Conservation (phyloP, 2,888 invertebrate species). For the Diadegma fenestrale region DNA sequence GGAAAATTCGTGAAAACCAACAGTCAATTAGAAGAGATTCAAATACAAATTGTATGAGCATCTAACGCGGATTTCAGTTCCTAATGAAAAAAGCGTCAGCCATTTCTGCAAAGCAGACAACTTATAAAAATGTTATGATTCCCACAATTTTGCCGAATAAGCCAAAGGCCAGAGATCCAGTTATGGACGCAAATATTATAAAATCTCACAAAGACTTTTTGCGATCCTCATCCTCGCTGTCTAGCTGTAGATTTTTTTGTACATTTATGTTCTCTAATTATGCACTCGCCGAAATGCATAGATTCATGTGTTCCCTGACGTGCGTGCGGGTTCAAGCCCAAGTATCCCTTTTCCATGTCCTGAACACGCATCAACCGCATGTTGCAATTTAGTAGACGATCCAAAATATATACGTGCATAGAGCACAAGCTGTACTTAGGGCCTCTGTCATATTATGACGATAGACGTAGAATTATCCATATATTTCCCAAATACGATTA, state of each 20-base stretch:
- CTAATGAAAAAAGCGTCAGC: background rate
- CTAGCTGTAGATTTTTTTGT: background rate
- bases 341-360: background rate
- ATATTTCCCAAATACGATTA: slow-evolving; percentile 7
- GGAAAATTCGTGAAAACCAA: background rate
- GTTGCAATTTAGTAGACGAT: background rate
- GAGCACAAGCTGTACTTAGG: background rate
- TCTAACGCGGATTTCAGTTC: background rate
- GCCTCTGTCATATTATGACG: slow-evolving; percentile 7
- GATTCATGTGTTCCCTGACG: background rate
- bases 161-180: too few relatives aligned
- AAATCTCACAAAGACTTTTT: too few relatives aligned
- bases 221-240: too few relatives aligned
- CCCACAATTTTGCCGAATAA: background rate
- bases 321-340: background rate
- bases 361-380: background rate
- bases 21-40: background rate
- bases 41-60: background rate
- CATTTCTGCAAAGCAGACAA: background rate
- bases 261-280: background rate
- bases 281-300: background rate
- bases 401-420: background rate
- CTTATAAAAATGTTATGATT: background rate
- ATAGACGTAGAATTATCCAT: background rate
- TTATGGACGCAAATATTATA: too few relatives aligned